phyloP scores from a whole-genome alignment of 2,797 vertebrate genomes.

The Synaphobranchus kaupii region DNA sequence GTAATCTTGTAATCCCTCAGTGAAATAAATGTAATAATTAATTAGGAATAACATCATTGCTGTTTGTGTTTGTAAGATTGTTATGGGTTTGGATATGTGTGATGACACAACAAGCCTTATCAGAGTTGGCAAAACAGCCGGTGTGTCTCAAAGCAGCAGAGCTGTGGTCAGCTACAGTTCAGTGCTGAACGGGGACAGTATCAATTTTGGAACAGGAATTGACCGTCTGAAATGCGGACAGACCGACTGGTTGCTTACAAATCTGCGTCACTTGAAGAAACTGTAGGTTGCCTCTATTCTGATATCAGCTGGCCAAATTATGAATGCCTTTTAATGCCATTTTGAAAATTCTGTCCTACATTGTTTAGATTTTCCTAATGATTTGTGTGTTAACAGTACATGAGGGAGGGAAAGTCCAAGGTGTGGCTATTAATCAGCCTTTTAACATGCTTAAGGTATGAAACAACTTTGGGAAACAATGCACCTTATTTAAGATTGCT shows the following conservation, averaged over 20 bases:
- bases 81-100: neutral
- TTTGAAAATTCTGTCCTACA: neutral
- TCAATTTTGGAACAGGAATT: constrained; percentile 10
- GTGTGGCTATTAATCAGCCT: neutral
- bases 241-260: neutral
- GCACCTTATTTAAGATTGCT: neutral
- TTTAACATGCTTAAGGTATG: neutral
- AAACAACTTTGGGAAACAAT: neutral
- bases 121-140: neutral
- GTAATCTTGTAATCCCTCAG: neutral
- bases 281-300: neutral
- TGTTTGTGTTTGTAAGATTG: neutral
- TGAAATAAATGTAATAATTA: neutral
- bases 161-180: constrained; percentile 6
- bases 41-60: neutral
- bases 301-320: neutral
- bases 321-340: neutral
- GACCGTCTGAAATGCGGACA: neutral
- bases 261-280: neutral
- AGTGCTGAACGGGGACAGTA: neutral
- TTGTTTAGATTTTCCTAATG: neutral
- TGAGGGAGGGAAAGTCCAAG: neutral
- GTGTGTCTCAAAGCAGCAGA: neutral
- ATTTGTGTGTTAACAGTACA: neutral
- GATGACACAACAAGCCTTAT: neutral